Conservation (phyloP, 2,888 invertebrate genomes). For the Pecten maximus region DNA sequence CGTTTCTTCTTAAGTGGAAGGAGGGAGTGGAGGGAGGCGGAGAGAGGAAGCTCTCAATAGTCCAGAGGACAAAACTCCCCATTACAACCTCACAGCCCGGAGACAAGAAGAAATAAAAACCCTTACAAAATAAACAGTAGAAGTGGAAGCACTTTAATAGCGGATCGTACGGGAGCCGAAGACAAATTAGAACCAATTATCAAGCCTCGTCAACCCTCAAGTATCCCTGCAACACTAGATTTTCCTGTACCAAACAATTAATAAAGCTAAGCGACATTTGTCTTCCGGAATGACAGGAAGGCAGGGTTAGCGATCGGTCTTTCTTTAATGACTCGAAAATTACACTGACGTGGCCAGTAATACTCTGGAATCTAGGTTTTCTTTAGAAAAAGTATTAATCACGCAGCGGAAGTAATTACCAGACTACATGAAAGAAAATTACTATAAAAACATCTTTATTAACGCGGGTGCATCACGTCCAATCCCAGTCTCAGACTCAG, state of each 20-base stretch:
- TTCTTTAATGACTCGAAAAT: slow-evolving; percentile 5
- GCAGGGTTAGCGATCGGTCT: slow-evolving; percentile 36
- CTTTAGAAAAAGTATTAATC: slow-evolving; percentile 54
- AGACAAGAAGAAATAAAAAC: background rate
- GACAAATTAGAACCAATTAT: slow-evolving; percentile 52
- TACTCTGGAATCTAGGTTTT: slow-evolving; percentile 49
- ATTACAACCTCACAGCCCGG: background rate
- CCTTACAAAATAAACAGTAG: slow-evolving; percentile 35
- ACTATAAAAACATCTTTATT: slow-evolving; percentile 56
- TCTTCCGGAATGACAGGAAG: slow-evolving; percentile 45
- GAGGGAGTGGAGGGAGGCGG: background rate
- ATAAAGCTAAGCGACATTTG: slow-evolving; percentile 44
- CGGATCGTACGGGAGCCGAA: background rate
- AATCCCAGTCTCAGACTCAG: background rate
- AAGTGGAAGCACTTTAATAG: slow-evolving; percentile 30
- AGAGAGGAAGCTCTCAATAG: background rate
- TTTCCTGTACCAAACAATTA: slow-evolving; percentile 53
- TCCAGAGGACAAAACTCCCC: background rate
- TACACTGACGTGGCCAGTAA: slow-evolving; percentile 21
- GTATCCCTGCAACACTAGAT: slow-evolving; percentile 26
- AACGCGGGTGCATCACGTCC: slow-evolving; percentile 39
- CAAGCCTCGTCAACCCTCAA: background rate
- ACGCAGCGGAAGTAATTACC: slow-evolving; percentile 55
- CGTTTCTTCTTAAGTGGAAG: too few relatives aligned
- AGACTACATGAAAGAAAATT: slow-evolving; percentile 54